Conservation (phyloP, 2,888 invertebrate species). For the Myopa tessellatipennis region DNA sequence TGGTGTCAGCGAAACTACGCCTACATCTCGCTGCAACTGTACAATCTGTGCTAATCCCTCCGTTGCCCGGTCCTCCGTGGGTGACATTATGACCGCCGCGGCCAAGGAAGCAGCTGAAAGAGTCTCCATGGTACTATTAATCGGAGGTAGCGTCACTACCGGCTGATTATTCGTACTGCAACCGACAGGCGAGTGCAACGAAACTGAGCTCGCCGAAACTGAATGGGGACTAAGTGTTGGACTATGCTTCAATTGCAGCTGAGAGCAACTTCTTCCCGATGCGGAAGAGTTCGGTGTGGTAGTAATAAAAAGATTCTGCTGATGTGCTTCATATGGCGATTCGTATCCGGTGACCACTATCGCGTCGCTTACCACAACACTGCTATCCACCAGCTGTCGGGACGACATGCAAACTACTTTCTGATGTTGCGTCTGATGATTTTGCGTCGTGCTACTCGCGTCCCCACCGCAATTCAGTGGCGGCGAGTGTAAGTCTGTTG, state of each 20-base stretch:
- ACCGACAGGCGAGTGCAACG: conserved; percentile 70
- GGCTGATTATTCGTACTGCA: conserved; percentile 55
- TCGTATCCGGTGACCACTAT: conserved; percentile 75
- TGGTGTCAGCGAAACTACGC: conserved; percentile 69
- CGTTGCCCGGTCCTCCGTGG: conserved; percentile 65
- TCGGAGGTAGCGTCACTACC: conserved; percentile 52
- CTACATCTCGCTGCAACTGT: conserved; percentile 68
- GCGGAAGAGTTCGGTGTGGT: conserved; percentile 53
- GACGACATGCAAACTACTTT: conserved; percentile 55
- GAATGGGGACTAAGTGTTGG: conserved; percentile 77
- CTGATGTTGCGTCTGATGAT: conserved; percentile 44
- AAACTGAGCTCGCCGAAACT: conserved; percentile 69
- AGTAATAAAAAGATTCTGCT: conserved; percentile 53
- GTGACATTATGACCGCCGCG: conserved; percentile 44
- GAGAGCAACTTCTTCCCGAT: conserved; percentile 58
- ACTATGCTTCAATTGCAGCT: conserved; percentile 71
- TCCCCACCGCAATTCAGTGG: conserved; percentile 43
- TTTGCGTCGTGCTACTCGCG: conserved; percentile 9
- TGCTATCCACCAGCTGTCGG: conserved; percentile 30
- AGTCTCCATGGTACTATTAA: conserved; percentile 68
- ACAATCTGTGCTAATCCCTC: conserved; percentile 70
- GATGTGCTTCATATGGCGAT: conserved; percentile 70
- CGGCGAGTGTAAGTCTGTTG: conserved; percentile 79
- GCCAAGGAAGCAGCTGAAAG: conserved; percentile 59
- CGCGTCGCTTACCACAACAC: conserved; percentile 39